phyloP scores from a whole-genome alignment of 2,113 vertebrate genomes.

The Semnornis frantzii region DNA sequence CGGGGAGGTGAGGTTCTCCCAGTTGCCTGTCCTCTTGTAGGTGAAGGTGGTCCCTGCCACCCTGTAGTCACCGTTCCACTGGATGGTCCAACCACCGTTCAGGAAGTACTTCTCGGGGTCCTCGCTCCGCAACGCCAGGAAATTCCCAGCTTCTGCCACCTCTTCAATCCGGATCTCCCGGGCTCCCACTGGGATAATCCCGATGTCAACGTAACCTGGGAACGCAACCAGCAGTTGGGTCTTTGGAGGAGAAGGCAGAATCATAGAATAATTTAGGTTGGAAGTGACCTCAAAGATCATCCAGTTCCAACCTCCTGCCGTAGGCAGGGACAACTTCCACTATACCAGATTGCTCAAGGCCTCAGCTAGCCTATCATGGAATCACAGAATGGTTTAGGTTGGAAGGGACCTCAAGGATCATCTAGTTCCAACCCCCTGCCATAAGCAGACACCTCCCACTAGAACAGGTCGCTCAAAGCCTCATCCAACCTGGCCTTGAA shows the following conservation, averaged over 20 bases:
- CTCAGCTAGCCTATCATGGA: no score
- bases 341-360: no score
- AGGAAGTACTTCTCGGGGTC: slow-evolving; percentile 90
- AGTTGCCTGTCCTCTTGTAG: slow-evolving; percentile 85
- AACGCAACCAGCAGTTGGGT: accelerated
- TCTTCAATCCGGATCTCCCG: slow-evolving; percentile 90
- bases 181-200: slow-evolving; percentile 89
- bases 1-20: slow-evolving; percentile 92
- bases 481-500: no score
- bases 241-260: background rate
- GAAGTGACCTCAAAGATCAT: no score
- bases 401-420: no score
- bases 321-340: no score
- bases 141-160: slow-evolving; percentile 89
- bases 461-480: no score
- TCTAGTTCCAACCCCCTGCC: no score
- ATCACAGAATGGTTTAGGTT: no score
- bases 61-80: slow-evolving; percentile 93
- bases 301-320: no score
- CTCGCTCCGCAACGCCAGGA: slow-evolving; percentile 88
- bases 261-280: no score
- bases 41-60: slow-evolving; percentile 93
- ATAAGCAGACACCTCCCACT: no score
- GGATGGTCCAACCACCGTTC: slow-evolving; percentile 94
- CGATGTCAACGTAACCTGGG: slow-evolving; percentile 92